Base-by-base conservation (phyloP, 2,888 invertebrate genomes). In the Campopleginae sp. region DNA sequence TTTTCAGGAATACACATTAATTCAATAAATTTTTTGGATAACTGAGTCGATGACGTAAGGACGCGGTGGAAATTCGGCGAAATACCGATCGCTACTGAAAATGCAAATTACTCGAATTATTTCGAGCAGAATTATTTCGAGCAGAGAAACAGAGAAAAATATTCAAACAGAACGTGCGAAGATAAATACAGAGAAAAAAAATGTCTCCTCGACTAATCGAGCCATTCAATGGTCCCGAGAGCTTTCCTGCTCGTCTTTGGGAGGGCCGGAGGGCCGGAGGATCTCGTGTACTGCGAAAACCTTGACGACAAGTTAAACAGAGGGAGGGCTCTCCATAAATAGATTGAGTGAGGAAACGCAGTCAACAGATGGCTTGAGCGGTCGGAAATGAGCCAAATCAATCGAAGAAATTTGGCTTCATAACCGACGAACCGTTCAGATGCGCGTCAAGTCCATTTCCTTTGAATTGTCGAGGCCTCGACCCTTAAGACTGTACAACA, bases 321-420 rank as follows among this genome's bases (percentile, higher is more conserved):
- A 44, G 10, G 8, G 19, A 48, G 33, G 48, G 38, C 23, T 54
- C 12, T 54, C 12, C 19, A 1, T 44, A 44, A 14, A 23, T 17
- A 19, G 51, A 51, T 54, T 65, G 54, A 19, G 51, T n/a, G 46
- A n/a, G 61, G 38, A 63, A 63, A 38, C 5, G 5, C 48, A 61
- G 46, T 71, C 61, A 70, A 63, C 17, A 38, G 33, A 31, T 23
- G 14, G 17, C 5, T 54, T 33, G 23, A 38, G 44, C 2, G 44
- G 23, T 66, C 54, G 58, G 80, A 75, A 66, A 54, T 54, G 58
- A 46, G 12, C 23, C 33, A 66, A 80, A 23, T 58, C 58, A 68
- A 74, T 68, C 74, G 42, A 17, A 65, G 27, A 8, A 74, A 31
- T 80, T 48, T 33, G 19, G n/a, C 23, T 38, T 58, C 46, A 12